Percentiles rank a stretch among this genome's conserved stretches.
These are phyloP conservation scores for Oreocharis arfaki DNA, from an alignment of 2,113 vertebrate species.

Conservation along the genomic window DNA sequence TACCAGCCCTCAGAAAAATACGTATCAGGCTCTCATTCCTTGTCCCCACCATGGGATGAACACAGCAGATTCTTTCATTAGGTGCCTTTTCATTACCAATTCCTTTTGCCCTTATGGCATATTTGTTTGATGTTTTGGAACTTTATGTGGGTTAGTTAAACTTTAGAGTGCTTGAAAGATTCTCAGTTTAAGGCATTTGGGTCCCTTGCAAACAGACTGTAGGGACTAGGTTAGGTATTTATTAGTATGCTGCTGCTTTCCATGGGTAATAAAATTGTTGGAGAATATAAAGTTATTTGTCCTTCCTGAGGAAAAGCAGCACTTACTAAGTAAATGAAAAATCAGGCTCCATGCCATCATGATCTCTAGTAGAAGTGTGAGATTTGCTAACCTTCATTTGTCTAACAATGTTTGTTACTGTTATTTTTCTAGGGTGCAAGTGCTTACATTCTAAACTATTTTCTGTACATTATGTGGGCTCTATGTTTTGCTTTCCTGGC, in stretches of 20 bases:
- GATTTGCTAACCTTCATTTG: background rate
- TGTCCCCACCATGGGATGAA: background rate
- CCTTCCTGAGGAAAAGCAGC: background rate
- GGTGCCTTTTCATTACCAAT: background rate
- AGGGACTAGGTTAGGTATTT: background rate
- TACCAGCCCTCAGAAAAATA: background rate
- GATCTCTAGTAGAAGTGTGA: background rate
- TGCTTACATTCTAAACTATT: conserved; percentile 93
- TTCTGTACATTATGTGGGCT: conserved; percentile 93
- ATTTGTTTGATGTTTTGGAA: background rate
- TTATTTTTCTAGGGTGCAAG: conserved; percentile 84
- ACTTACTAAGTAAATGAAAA: background rate
- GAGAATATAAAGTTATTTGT: background rate
- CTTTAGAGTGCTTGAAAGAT: background rate
- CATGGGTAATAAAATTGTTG: background rate
- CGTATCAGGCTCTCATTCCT: background rate
- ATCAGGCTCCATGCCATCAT: background rate
- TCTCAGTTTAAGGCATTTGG: background rate
- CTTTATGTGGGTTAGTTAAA: background rate
- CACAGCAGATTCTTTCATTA: background rate
- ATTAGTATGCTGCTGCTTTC: background rate
- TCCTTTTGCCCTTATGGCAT: background rate
- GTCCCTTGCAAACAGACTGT: background rate
- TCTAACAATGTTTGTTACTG: conserved; percentile 42
- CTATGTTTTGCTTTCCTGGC: conserved; percentile 93